A percentile compares a stretch with the other conserved stretches of the same genome.
phyloP scores from a whole-genome alignment of 2,888 invertebrate genomes.

The Atethmia centrago region DNA sequence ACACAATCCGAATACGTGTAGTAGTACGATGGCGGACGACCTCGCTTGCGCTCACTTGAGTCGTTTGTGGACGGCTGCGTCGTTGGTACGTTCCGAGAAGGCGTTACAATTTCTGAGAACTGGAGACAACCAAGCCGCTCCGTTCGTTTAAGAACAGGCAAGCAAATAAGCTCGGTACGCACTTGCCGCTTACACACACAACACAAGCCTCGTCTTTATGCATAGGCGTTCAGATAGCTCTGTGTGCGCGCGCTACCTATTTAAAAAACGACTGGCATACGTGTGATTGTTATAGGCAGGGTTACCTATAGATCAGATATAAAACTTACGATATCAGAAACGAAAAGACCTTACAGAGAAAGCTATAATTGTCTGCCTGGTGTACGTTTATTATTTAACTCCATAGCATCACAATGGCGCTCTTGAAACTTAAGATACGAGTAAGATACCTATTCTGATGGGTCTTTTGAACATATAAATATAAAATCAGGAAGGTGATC shows the following conservation, averaged over 20 bases:
- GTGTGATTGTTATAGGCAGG: slow-evolving; percentile 41
- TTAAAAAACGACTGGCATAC: slow-evolving; percentile 58
- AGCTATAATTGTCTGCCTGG: slow-evolving; percentile 2
- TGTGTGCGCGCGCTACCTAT: slow-evolving; percentile 57
- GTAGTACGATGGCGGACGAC: slow-evolving; percentile 83
- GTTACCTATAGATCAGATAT: slow-evolving; percentile 16
- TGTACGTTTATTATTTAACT: neutral
- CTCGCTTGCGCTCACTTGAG: slow-evolving; percentile 87
- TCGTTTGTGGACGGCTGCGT: slow-evolving; percentile 84
- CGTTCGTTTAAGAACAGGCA: slow-evolving; percentile 82
- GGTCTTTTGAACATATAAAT: slow-evolving; percentile 11
- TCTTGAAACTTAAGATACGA: neutral
- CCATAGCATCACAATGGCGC: neutral
- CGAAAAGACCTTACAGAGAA: slow-evolving; percentile 5
- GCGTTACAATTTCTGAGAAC: slow-evolving; percentile 90
- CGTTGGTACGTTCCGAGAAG: slow-evolving; percentile 89
- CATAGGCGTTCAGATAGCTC: slow-evolving; percentile 56
- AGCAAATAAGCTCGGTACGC: slow-evolving; percentile 86
- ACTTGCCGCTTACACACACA: slow-evolving; percentile 76
- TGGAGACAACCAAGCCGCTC: slow-evolving; percentile 87
- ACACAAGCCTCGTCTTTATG: slow-evolving; percentile 47
- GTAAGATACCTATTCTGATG: neutral
- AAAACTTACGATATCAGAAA: slow-evolving; percentile 13
- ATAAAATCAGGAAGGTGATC: slow-evolving; percentile 46
- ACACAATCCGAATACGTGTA: slow-evolving; percentile 77